Conservation (phyloP, 2,797 vertebrate genomes). For the Gymnoscopelus braueri region DNA sequence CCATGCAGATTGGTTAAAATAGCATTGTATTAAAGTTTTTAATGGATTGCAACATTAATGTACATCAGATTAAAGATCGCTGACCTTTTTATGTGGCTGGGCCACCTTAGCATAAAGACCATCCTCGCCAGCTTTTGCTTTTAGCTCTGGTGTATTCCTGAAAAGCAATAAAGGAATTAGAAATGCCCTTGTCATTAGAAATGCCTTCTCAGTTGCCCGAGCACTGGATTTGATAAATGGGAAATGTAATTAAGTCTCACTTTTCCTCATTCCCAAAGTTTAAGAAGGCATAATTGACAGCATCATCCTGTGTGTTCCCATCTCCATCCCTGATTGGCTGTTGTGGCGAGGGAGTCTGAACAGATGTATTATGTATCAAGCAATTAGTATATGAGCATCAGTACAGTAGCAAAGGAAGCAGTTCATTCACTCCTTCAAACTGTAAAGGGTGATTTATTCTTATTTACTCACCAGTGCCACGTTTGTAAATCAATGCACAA, state of each 20-base stretch:
- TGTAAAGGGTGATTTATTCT: no score
- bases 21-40: background rate
- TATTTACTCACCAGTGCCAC: no score
- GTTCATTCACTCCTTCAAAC: no score
- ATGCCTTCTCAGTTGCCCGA: background rate
- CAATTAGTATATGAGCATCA: no score
- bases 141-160: background rate
- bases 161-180: background rate
- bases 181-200: background rate
- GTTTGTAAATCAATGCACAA: no score
- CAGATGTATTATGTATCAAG: background rate
- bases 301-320: slow-evolving; percentile 4
- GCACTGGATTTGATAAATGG: background rate
- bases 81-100: slow-evolving; percentile 17
- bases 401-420: no score
- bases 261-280: slow-evolving; percentile 44
- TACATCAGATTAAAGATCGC: background rate
- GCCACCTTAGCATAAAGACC: slow-evolving; percentile 13
- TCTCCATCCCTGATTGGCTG: slow-evolving; percentile 7
- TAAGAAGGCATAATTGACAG: slow-evolving; percentile 52
- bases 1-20: background rate
- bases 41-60: background rate
- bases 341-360: background rate
- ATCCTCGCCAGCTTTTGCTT: background rate
- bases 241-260: slow-evolving; percentile 36